Percentiles rank a stretch among this genome's conserved stretches.
phyloP scores from a whole-genome alignment of 2,113 vertebrate species.

The Aleadryas rufinucha region DNA sequence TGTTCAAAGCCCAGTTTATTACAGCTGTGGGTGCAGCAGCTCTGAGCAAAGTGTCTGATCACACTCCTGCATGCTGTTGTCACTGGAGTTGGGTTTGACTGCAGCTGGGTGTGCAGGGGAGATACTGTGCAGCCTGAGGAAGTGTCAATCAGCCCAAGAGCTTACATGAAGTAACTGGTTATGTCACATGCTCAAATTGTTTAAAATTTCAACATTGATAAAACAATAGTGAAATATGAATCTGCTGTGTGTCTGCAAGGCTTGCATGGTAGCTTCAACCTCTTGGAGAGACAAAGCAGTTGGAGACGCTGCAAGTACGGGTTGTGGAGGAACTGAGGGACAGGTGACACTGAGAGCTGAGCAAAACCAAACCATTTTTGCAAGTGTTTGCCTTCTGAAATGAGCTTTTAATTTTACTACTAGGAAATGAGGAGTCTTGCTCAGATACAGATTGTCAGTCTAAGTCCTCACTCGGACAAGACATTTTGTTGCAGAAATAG shows the following conservation, averaged over 20 bases:
- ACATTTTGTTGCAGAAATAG: background rate
- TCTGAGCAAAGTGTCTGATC: background rate
- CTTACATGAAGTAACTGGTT: background rate
- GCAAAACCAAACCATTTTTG: background rate
- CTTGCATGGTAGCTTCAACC: background rate
- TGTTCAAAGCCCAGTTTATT: background rate
- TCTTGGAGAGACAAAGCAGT: background rate
- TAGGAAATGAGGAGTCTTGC: background rate
- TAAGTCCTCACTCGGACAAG: background rate
- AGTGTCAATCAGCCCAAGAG: background rate
- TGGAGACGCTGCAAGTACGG: background rate
- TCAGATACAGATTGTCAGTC: background rate
- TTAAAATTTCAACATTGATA: background rate
- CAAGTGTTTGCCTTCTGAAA: background rate
- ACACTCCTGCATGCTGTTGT: rapidly evolving
- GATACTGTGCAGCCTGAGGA: background rate
- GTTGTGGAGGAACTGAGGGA: background rate
- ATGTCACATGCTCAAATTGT: background rate
- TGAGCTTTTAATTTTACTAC: background rate
- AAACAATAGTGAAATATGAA: background rate
- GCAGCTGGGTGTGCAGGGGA: background rate
- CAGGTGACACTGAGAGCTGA: background rate
- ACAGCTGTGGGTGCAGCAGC: background rate
- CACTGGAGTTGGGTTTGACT: background rate
- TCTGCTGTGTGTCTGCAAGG: background rate